phyloP scores from a whole-genome alignment of 1,140 invertebrate species.

The Macrostomum lignano region DNA sequence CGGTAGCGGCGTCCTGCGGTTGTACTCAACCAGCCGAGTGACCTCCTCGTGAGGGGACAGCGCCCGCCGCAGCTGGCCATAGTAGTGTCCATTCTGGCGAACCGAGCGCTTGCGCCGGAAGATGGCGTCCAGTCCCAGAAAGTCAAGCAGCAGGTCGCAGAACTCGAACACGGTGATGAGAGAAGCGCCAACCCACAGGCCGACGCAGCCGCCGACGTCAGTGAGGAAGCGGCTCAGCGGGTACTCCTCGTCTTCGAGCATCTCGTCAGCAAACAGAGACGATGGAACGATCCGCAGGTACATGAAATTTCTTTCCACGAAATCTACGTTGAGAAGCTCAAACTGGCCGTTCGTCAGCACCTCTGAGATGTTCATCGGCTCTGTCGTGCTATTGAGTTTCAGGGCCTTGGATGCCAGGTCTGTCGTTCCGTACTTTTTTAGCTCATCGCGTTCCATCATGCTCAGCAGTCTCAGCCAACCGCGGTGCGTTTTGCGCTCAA shows the following conservation, averaged over 20 bases:
- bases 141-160: conserved; percentile 4
- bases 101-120: too few relatives aligned
- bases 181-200: conserved; percentile 4
- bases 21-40: too few relatives aligned
- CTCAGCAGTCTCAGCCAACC: background rate
- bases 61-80: too few relatives aligned
- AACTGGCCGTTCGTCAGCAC: background rate
- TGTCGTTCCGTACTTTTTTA: background rate
- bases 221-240: conserved; percentile 4
- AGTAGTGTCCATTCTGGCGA: too few relatives aligned
- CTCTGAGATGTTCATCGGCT: background rate
- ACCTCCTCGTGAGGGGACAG: too few relatives aligned
- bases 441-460: background rate
- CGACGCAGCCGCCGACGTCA: conserved; percentile 5
- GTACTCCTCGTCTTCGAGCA: conserved; percentile 4
- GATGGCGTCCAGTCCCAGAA: conserved; percentile 1
- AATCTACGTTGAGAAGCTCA: conserved; percentile 5
- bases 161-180: conserved; percentile 5
- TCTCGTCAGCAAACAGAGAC: conserved; percentile 1
- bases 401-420: background rate
- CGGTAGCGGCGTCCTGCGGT: too few relatives aligned
- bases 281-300: conserved; percentile 4
- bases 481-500: conserved; percentile 1
- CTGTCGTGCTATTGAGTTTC: background rate
- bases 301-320: conserved; percentile 5